Base-by-base conservation (phyloP, 2,888 invertebrate species). In the Amphiduros pacificus region DNA sequence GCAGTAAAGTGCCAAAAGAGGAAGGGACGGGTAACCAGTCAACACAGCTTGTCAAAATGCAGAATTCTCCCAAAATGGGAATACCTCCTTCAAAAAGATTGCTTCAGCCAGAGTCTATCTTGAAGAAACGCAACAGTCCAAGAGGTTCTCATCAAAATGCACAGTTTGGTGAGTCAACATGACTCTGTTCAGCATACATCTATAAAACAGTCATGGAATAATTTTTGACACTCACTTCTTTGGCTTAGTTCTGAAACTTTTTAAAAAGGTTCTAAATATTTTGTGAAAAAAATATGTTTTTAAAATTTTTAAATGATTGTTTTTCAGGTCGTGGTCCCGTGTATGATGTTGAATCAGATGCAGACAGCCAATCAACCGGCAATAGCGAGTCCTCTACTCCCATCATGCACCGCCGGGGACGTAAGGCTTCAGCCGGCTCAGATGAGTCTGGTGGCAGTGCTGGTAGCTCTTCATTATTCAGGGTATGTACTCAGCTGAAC, bases 401-500 rank as follows among this genome's bases (percentile, higher is more conserved):
- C 26, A 22, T 50, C 22, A 44, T 61, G 55, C 55, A 51, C 26
- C 29, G 61, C 17, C 73, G 73, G 48, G 75, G 76, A 2, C 74
- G 77, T 58, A 74, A 72, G 60, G 58, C 73, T 3, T 77, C 80
- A 0, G 73, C 74, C 50, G 78, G 77, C n/a, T 80, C 79, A 4
- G 77, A 78, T 60, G 80, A 80, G 52, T 79, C 80, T 0, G 70
- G 69, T 17, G 78, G 72, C 20, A 79, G 79, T 68, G 74, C 73
- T 26, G 75, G 73, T 55, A 77, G 77, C 64, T 55, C 74, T 14
- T 71, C 73, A 1, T 66, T 69, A 22, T 69, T 73, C 17, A 72
- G 67, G 70, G 75, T 74, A 41, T n/a, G 24, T 55, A 6, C 3
- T n/a, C n/a, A n/a, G n/a, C n/a, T n/a, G n/a, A n/a, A n/a, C n/a